These are phyloP conservation scores for Resseliella maxima DNA, from an alignment of 2,888 invertebrate genomes.

Conservation along the genomic window DNA sequence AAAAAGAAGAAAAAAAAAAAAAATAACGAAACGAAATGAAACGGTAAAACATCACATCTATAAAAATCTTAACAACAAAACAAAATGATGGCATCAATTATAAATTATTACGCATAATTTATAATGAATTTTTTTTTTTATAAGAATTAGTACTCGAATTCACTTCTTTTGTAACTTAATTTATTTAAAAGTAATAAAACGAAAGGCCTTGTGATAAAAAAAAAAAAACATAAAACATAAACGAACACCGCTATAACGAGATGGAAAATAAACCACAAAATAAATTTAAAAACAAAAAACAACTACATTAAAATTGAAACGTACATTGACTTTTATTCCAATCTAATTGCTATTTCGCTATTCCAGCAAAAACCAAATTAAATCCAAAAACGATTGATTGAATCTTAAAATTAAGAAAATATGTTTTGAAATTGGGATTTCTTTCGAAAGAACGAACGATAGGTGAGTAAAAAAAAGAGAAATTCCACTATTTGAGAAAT, in stretches of 20 bases:
- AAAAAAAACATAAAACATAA: not conserved
- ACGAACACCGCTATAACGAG: not conserved
- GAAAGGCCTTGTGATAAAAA: slow-evolving; percentile 49
- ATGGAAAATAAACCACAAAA: not conserved
- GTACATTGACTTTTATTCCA: not conserved
- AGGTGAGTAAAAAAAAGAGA: too few relatives aligned
- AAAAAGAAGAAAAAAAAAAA: not conserved
- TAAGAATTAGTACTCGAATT: slow-evolving; percentile 20
- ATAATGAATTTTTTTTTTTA: slow-evolving; percentile 41
- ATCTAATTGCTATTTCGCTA: not conserved
- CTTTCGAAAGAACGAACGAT: too few relatives aligned
- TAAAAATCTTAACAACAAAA: not conserved
- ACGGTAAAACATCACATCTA: too few relatives aligned
- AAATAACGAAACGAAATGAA: not conserved
- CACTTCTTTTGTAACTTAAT: slow-evolving; percentile 33
- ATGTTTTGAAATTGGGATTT: too few relatives aligned
- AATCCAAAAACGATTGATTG: too few relatives aligned
- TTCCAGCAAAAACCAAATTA: too few relatives aligned
- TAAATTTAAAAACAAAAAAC: not conserved
- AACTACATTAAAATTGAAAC: not conserved
- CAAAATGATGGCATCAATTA: not conserved
- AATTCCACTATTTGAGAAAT: too few relatives aligned
- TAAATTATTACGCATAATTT: slow-evolving; percentile 24
- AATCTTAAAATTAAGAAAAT: too few relatives aligned
- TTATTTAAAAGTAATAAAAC: slow-evolving; percentile 14